These are phyloP conservation scores for Clunio marinus DNA, from an alignment of 2,888 invertebrate genomes.

Conservation along the genomic window DNA sequence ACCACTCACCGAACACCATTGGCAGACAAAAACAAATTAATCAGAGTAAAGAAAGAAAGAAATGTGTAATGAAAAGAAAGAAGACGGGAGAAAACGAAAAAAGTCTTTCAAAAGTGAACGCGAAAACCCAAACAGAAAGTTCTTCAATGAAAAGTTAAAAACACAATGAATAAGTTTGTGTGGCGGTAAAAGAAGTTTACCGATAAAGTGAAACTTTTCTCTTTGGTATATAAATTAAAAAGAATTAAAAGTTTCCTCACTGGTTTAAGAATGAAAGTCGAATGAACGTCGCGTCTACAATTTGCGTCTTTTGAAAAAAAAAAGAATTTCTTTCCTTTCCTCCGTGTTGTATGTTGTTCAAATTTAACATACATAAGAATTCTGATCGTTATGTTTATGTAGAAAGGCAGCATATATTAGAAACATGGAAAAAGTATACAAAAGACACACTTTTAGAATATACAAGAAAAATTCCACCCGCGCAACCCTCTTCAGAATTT, in stretches of 20 bases:
- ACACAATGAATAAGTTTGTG: constrained; percentile 15
- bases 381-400: constrained; percentile 21
- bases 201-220: constrained; percentile 18
- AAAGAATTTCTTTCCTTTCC: neutral
- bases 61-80: neutral
- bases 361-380: constrained; percentile 33
- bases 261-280: constrained; percentile 24
- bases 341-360: constrained; percentile 25
- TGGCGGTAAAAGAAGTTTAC: neutral
- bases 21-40: neutral
- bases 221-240: constrained; percentile 18
- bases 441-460: constrained; percentile 35
- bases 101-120: neutral
- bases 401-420: constrained; percentile 11
- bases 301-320: constrained; percentile 27
- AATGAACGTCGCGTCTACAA: constrained; percentile 30
- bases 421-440: constrained; percentile 23
- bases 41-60: neutral
- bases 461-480: constrained; percentile 37
- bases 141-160: constrained; percentile 19
- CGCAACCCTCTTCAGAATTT: constrained; percentile 29
- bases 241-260: constrained; percentile 18
- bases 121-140: neutral
- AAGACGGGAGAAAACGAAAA: neutral
- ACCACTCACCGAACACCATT: neutral